A percentile compares a stretch with the other conserved stretches of the same genome.
Conservation (phyloP, 2,797 vertebrate genomes). For the Semotilus atromaculatus region DNA sequence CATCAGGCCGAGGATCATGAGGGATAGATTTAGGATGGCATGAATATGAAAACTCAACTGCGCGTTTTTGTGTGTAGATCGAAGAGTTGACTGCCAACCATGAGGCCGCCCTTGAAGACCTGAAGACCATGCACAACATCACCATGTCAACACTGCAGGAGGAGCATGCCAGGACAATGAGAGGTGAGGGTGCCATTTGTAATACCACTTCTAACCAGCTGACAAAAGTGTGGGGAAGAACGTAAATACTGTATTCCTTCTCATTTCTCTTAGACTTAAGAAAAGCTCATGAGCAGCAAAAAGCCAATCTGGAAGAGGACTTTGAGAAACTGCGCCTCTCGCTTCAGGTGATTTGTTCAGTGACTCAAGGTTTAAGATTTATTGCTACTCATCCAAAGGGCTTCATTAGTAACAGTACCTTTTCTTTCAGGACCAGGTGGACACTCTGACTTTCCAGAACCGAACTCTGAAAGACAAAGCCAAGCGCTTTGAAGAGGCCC, state of each 20-base stretch:
- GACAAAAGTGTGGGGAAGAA: background rate
- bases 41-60: background rate
- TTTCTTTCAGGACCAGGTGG: constrained; percentile 89
- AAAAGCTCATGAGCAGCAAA: constrained; percentile 89
- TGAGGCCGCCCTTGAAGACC: constrained; percentile 82
- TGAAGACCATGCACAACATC: constrained; percentile 86
- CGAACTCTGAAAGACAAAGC: constrained; percentile 90
- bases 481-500: constrained; percentile 93
- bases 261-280: constrained; percentile 80
- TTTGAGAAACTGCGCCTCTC: constrained; percentile 91
- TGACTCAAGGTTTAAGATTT: background rate
- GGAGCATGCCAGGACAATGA: constrained; percentile 88
- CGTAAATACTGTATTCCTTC: background rate
- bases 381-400: background rate
- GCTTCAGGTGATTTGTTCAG: constrained; percentile 82
- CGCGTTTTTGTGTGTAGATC: constrained; percentile 75
- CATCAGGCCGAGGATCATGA: background rate
- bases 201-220: background rate
- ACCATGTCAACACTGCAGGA: constrained; percentile 86
- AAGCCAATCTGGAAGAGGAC: constrained; percentile 86
- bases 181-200: constrained; percentile 75
- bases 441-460: constrained; percentile 95
- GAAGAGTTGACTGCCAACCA: constrained; percentile 88
- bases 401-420: background rate
- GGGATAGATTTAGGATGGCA: background rate